Conservation (phyloP, 2,797 vertebrate genomes). For the Hafferia zeledoni region DNA sequence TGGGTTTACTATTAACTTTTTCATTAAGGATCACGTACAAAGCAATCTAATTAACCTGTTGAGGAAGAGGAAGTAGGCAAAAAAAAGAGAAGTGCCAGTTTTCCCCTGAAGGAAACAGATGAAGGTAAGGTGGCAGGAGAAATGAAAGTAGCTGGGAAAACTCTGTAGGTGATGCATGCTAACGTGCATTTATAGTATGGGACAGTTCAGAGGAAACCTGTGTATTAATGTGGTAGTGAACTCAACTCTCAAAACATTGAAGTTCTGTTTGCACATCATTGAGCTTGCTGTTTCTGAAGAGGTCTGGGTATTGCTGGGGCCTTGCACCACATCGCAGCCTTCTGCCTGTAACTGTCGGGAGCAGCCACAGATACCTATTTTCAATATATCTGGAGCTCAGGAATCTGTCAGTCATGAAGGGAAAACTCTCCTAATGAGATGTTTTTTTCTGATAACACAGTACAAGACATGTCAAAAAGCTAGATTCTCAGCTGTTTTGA, state of each 20-base stretch:
- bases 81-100: neutral
- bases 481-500: neutral
- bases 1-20: neutral
- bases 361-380: neutral
- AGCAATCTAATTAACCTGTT: neutral
- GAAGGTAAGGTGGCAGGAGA: neutral
- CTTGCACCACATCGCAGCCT: neutral
- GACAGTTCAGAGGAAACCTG: neutral
- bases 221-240: neutral
- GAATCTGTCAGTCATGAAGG: neutral
- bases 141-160: neutral
- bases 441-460: neutral
- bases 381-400: neutral
- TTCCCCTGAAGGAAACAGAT: neutral
- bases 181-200: neutral
- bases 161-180: neutral
- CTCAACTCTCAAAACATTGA: neutral
- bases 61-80: neutral
- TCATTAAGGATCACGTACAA: neutral
- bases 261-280: neutral
- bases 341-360: neutral
- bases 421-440: neutral
- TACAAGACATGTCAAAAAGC: neutral
- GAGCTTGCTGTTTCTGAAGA: neutral
- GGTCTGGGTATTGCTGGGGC: neutral